Evolutionary conservation across 2,113 vertebrate genomes (phyloP).

Genomic region (Halichoerus grypus): DNA sequence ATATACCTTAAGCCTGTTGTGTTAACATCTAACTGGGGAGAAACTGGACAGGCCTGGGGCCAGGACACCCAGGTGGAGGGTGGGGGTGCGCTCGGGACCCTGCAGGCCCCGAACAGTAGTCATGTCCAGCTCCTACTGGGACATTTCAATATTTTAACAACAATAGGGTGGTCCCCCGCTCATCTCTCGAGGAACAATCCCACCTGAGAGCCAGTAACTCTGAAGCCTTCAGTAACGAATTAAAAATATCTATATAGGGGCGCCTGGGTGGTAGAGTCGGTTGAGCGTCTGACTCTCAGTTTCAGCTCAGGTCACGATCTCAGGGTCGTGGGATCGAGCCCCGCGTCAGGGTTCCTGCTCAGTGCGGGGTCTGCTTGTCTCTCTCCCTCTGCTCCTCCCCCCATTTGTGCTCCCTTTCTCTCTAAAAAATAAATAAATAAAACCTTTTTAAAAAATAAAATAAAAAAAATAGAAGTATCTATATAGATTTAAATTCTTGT

Average conservation of each 20-base stretch:
- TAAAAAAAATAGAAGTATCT: not conserved
- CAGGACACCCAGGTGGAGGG: not conserved
- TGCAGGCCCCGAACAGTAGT: not conserved
- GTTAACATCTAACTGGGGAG: not conserved
- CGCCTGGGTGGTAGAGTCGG: not conserved
- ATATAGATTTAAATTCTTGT: not conserved
- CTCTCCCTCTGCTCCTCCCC: not conserved
- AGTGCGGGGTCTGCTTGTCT: not conserved
- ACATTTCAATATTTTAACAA: not conserved
- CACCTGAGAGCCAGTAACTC: not conserved
- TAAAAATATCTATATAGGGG: not conserved
- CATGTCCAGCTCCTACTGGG: not conserved
- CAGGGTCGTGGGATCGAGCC: not conserved
- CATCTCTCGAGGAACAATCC: not conserved
- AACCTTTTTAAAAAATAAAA: not conserved
- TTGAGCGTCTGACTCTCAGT: not conserved
- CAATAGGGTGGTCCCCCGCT: rapidly evolving
- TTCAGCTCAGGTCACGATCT: not conserved
- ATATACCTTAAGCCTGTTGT: rapidly evolving
- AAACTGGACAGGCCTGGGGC: rapidly evolving
- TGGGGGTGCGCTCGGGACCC: not conserved
- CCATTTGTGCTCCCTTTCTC: not conserved
- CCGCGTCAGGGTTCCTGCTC: not conserved
- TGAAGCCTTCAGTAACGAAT: not conserved
- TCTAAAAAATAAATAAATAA: not conserved